Conservation (phyloP, 2,113 vertebrate genomes). For the Corythornis cristatus region DNA sequence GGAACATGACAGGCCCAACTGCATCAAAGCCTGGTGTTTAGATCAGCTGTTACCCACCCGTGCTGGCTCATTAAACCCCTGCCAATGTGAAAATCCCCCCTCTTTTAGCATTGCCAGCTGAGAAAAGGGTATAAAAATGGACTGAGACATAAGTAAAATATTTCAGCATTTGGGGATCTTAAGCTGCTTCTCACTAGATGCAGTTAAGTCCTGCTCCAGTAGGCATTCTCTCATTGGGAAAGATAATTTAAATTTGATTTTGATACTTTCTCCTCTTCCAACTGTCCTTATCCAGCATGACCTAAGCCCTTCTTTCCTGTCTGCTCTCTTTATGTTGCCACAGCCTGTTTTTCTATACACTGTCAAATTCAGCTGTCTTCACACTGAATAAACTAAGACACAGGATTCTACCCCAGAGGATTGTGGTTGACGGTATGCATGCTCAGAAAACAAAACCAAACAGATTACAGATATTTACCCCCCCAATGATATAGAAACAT, state of each 20-base stretch:
- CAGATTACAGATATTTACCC: neutral
- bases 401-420: neutral
- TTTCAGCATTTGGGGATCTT: neutral
- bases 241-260: neutral
- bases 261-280: neutral
- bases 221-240: neutral
- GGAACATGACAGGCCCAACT: neutral
- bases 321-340: neutral
- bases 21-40: neutral
- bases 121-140: neutral
- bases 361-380: neutral
- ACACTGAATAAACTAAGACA: neutral
- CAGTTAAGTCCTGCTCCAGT: neutral
- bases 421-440: rapidly evolving
- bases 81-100: neutral
- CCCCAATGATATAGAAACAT: neutral
- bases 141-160: neutral
- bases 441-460: neutral
- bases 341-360: neutral
- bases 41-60: neutral
- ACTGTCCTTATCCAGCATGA: neutral
- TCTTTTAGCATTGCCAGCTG: neutral
- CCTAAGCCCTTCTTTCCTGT: neutral
- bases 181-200: neutral
- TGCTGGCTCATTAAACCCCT: rapidly evolving